Conservation (phyloP, 2,888 invertebrate species). For the Ochropleura plecta region DNA sequence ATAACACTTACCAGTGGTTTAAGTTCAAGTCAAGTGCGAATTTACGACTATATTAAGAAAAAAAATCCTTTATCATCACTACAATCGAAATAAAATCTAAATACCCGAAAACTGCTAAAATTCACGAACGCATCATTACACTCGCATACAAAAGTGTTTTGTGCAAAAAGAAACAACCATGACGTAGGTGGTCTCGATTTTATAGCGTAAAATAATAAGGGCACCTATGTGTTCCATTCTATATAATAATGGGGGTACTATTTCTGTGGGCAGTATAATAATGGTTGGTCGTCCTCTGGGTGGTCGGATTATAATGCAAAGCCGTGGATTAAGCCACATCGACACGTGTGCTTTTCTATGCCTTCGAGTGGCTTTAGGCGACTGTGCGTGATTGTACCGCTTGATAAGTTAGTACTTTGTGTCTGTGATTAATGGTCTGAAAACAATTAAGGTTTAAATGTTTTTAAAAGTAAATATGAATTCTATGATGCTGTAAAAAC, state of each 20-base stretch:
- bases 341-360: conserved; percentile 86
- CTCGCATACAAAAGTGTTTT: conserved; percentile 80
- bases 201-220: conserved; percentile 87
- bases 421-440: conserved; percentile 31
- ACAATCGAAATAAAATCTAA: conserved; percentile 70
- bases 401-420: conserved; percentile 62
- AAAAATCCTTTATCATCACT: conserved; percentile 59
- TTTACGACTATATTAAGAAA: conserved; percentile 47
- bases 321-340: conserved; percentile 86
- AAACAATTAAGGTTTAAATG: background rate
- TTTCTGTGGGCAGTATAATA: conserved; percentile 84
- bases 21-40: conserved; percentile 62
- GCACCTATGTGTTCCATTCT: conserved; percentile 84
- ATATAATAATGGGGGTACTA: conserved; percentile 87
- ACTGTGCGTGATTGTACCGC: conserved; percentile 79
- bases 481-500: background rate
- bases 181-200: conserved; percentile 87
- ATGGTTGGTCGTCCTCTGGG: conserved; percentile 82
- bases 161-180: conserved; percentile 70
- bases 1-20: conserved; percentile 47
- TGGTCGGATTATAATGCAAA: conserved; percentile 88
- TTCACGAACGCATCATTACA: conserved; percentile 89
- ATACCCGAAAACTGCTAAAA: conserved; percentile 82
- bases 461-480: background rate
- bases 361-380: conserved; percentile 85